Evolutionary conservation across 2,113 vertebrate species (phyloP).

Genomic region (Tympanuchus pallidicinctus): DNA sequence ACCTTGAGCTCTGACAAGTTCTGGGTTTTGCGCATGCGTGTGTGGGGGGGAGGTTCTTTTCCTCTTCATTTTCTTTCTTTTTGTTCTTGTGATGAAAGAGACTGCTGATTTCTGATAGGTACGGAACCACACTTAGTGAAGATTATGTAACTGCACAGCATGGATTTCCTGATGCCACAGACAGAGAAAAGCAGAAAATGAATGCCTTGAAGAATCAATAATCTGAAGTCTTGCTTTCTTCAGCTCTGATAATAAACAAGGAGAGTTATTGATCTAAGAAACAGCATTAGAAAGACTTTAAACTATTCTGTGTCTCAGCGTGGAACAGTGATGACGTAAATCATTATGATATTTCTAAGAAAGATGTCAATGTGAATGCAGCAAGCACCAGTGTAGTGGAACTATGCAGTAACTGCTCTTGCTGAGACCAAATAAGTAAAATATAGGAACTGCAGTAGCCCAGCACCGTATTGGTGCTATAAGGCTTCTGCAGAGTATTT

Average conservation of each 20-base stretch:
- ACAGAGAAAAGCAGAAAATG: not conserved
- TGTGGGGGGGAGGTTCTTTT: not conserved
- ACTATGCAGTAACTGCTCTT: not conserved
- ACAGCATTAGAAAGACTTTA: not conserved
- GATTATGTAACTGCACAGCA: not conserved
- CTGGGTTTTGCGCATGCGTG: not conserved
- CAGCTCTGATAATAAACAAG: not conserved
- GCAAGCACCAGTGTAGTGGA: not conserved
- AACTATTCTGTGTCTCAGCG: fast-evolving
- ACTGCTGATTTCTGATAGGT: not conserved
- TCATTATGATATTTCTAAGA: not conserved
- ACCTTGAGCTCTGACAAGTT: not conserved
- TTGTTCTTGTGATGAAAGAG: not conserved
- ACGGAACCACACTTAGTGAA: not conserved
- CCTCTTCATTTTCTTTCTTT: not conserved
- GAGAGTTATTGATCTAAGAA: not conserved
- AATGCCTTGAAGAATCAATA: not conserved
- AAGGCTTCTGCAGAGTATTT: not conserved
- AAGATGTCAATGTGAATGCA: not conserved
- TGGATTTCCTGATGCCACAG: not conserved
- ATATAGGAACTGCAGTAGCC: fast-evolving
- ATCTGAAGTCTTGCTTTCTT: not conserved
- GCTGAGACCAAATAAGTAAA: fast-evolving
- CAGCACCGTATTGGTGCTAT: fast-evolving
- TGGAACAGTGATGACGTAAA: not conserved